Evolutionary conservation across 2,888 invertebrate genomes (phyloP).

Genomic region (Nyleta sp.): DNA sequence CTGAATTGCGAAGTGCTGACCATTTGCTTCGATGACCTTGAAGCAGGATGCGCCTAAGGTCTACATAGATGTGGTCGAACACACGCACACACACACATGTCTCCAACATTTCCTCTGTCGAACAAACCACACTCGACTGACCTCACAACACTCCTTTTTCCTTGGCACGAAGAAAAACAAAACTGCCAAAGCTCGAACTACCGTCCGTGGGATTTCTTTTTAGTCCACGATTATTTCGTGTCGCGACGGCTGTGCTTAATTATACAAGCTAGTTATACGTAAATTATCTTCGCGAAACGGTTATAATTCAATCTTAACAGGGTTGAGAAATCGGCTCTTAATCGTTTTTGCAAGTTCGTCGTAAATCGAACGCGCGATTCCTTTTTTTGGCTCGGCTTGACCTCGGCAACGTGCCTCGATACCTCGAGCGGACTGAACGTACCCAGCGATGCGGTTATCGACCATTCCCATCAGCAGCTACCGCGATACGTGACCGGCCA

Average conservation of each 20-base stretch:
- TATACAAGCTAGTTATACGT: slow-evolving; percentile 59
- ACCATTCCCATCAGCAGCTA: slow-evolving; percentile 68
- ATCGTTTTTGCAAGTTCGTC: slow-evolving; percentile 66
- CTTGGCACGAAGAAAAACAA: background rate
- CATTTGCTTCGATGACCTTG: too few species aligned
- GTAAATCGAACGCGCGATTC: slow-evolving; percentile 63
- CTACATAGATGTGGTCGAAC: too few species aligned
- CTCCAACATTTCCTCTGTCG: too few species aligned
- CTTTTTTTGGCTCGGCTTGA: slow-evolving; percentile 63
- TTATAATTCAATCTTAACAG: slow-evolving; percentile 64
- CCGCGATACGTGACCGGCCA: slow-evolving; percentile 66
- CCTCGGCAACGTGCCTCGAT: slow-evolving; percentile 64
- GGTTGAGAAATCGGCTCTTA: slow-evolving; percentile 65
- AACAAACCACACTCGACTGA: too few species aligned
- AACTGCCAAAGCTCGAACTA: slow-evolving; percentile 4
- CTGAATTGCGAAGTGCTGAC: too few species aligned
- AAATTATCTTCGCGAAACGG: slow-evolving; percentile 53
- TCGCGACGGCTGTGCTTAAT: slow-evolving; percentile 45
- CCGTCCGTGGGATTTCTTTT: slow-evolving; percentile 28
- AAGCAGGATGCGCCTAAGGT: too few species aligned
- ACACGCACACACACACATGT: too few species aligned
- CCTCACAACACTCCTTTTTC: too few species aligned
- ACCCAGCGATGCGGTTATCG: slow-evolving; percentile 63
- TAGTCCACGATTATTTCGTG: slow-evolving; percentile 17
- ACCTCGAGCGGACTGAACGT: slow-evolving; percentile 57